A percentile compares a stretch with the other conserved stretches of the same genome.
Evolutionary conservation across 2,888 invertebrate species (phyloP).

Genomic region (Cantharis rufa): DNA sequence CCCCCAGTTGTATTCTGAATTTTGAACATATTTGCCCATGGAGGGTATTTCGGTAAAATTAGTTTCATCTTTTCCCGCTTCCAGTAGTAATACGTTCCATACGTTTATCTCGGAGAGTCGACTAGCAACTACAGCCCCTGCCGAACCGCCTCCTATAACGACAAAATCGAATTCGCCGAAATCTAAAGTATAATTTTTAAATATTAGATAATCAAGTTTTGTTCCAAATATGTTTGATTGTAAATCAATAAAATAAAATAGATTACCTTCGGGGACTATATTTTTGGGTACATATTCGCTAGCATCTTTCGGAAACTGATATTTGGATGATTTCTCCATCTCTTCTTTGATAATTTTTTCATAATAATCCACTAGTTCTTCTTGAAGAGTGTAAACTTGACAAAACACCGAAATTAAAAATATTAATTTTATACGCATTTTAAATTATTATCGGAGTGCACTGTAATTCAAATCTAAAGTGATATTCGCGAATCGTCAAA

Average conservation of each 20-base stretch:
- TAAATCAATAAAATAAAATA: not conserved
- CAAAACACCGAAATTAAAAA: not conserved
- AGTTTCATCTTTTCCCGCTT: conserved; percentile 26
- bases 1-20: conserved; percentile 27
- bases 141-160: conserved; percentile 23
- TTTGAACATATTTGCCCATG: conserved; percentile 7
- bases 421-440: not conserved
- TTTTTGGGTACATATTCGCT: conserved; percentile 1
- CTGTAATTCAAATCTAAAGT: not conserved
- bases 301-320: conserved; percentile 7
- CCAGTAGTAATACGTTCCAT: conserved; percentile 22
- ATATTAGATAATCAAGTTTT: not conserved
- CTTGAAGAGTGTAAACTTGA: not conserved
- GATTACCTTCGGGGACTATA: not conserved
- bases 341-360: conserved; percentile 5
- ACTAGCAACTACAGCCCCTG: conserved; percentile 23
- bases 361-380: conserved; percentile 7
- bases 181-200: conserved; percentile 11
- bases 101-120: conserved; percentile 17
- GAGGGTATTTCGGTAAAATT: conserved; percentile 27
- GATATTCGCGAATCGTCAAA: not conserved
- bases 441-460: not conserved
- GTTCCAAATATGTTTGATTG: not conserved
- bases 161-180: conserved; percentile 24
- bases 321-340: not conserved